Percentiles rank a stretch among this genome's conserved stretches.
Conservation (phyloP, 2,113 vertebrate species). For the Tor tambroides region DNA sequence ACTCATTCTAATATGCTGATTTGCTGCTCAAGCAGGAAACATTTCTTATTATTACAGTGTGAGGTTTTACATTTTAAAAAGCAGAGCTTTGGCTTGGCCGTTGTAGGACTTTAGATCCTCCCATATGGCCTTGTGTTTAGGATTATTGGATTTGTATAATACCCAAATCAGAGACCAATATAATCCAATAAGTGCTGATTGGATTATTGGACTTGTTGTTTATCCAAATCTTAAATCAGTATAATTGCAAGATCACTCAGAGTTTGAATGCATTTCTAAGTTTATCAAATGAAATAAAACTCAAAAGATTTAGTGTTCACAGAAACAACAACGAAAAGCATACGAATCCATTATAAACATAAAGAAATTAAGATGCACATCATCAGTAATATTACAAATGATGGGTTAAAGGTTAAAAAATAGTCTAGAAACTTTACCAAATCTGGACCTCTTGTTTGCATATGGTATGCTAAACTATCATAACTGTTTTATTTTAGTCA, state of each 20-base stretch:
- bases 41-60: too few species aligned
- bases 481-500: neutral
- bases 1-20: too few species aligned
- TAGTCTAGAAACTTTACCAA: neutral
- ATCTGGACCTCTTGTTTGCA: neutral
- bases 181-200: neutral
- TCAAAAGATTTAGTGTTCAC: neutral
- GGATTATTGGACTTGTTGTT: neutral
- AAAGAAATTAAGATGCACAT: neutral
- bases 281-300: neutral
- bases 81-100: neutral
- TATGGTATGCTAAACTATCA: neutral
- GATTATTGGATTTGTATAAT: constrained; percentile 15
- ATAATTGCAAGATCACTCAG: neutral
- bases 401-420: neutral
- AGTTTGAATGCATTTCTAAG: neutral
- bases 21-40: too few species aligned
- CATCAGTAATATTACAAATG: neutral
- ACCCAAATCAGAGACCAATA: neutral
- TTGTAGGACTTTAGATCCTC: neutral
- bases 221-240: neutral
- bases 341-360: neutral
- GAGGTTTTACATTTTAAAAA: neutral
- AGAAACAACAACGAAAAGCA: too few species aligned
- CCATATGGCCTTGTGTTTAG: neutral